Conservation (phyloP, 2,797 vertebrate genomes). For the Hemibagrus guttatus region DNA sequence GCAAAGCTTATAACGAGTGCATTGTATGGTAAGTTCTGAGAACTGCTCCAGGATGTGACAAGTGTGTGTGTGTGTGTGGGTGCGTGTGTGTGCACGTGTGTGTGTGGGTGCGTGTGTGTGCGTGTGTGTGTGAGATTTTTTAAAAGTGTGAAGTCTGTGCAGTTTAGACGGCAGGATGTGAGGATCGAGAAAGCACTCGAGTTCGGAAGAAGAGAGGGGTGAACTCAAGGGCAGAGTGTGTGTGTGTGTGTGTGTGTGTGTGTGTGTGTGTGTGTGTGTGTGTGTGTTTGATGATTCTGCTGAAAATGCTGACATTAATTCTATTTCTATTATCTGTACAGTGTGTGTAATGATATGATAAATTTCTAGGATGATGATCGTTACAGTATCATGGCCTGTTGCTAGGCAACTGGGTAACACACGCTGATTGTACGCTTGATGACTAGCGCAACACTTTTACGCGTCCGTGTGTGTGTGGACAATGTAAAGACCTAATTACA, state of each 20-base stretch:
- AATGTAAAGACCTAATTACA: background rate
- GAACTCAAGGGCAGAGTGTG: slow-evolving; percentile 28
- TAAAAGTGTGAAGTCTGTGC: slow-evolving; percentile 13
- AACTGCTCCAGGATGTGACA: slow-evolving; percentile 11
- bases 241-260: slow-evolving; percentile 16
- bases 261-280: slow-evolving; percentile 6
- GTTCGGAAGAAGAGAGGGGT: slow-evolving; percentile 38
- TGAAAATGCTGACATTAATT: slow-evolving; percentile 3
- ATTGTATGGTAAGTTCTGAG: background rate
- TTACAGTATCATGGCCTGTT: background rate
- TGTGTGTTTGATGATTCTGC: background rate
- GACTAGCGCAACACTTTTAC: background rate
- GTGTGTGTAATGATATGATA: background rate
- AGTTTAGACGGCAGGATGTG: slow-evolving; percentile 44
- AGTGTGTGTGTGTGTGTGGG: slow-evolving; percentile 16
- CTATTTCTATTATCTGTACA: background rate
- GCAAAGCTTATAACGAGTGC: background rate
- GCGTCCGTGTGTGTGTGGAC: background rate
- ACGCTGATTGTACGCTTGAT: background rate
- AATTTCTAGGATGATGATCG: background rate
- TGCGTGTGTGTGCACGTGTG: slow-evolving; percentile 18
- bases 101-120: background rate
- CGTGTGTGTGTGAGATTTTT: background rate
- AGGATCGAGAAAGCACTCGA: slow-evolving; percentile 34
- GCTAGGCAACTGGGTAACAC: background rate